phyloP scores from a whole-genome alignment of 2,797 vertebrate species.

The Coluber constrictor region DNA sequence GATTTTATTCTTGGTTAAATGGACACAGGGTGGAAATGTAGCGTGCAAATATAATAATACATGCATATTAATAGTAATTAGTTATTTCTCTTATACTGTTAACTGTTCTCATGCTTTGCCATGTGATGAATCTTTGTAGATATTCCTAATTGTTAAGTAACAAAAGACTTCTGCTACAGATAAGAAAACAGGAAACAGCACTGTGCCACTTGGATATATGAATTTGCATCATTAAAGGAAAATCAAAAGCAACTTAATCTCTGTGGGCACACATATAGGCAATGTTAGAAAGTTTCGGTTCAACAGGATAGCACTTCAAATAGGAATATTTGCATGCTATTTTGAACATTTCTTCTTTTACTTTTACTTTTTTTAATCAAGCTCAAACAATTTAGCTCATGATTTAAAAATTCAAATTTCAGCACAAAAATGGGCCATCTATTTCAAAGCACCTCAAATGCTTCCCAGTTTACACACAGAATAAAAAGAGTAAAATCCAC shows the following conservation, averaged over 20 bases:
- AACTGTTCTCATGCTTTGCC: background rate
- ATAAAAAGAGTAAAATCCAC: background rate
- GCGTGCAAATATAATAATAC: background rate
- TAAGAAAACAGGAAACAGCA: background rate
- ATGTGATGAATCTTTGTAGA: background rate
- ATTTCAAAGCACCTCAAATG: background rate
- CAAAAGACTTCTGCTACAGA: background rate
- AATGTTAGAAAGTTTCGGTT: background rate
- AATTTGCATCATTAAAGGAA: background rate
- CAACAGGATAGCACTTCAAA: background rate
- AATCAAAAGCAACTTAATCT: background rate
- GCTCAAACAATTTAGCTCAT: background rate
- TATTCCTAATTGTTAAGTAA: background rate
- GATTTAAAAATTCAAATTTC: background rate
- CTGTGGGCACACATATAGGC: too few species aligned
- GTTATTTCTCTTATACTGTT: background rate
- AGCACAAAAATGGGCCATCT: background rate
- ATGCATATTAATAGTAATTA: background rate
- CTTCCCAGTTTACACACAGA: background rate
- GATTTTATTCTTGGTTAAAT: background rate
- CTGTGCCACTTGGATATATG: background rate
- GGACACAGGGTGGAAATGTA: background rate
- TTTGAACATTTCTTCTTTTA: background rate
- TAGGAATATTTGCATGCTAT: background rate
- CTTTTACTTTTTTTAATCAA: background rate